Evolutionary conservation across 2,113 vertebrate genomes (phyloP).

Genomic region (Phrynosoma platyrhinos): DNA sequence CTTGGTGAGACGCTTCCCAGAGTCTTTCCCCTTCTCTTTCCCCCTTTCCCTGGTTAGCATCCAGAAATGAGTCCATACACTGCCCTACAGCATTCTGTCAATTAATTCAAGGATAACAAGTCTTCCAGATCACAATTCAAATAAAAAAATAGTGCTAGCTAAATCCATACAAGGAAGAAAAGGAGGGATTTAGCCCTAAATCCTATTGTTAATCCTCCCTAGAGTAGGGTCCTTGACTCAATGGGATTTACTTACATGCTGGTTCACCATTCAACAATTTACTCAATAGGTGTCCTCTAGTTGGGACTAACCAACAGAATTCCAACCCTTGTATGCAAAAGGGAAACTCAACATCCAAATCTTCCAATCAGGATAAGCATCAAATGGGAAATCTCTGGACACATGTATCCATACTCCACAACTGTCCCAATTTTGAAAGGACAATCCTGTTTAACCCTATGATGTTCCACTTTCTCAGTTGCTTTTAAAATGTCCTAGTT

Average conservation of each 20-base stretch:
- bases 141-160: not conserved
- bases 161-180: not conserved
- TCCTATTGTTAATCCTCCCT: too few relatives aligned
- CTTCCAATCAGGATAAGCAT: not conserved
- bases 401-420: too few relatives aligned
- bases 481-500: too few relatives aligned
- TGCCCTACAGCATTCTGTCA: not conserved
- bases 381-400: too few relatives aligned
- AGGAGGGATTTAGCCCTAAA: not conserved
- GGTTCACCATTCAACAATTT: too few relatives aligned
- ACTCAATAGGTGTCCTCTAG: too few relatives aligned
- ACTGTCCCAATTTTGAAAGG: too few relatives aligned
- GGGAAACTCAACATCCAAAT: not conserved
- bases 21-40: not conserved
- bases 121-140: not conserved
- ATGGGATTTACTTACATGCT: too few relatives aligned
- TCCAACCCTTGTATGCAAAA: not conserved
- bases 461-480: too few relatives aligned
- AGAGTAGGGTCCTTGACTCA: too few relatives aligned
- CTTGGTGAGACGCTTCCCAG: not conserved
- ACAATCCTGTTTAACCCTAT: too few relatives aligned
- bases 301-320: too few relatives aligned
- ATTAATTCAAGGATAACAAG: not conserved
- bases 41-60: not conserved
- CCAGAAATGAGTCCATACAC: not conserved